Conservation (phyloP, 1,140 invertebrate genomes). For the Andricus grossulariae region DNA sequence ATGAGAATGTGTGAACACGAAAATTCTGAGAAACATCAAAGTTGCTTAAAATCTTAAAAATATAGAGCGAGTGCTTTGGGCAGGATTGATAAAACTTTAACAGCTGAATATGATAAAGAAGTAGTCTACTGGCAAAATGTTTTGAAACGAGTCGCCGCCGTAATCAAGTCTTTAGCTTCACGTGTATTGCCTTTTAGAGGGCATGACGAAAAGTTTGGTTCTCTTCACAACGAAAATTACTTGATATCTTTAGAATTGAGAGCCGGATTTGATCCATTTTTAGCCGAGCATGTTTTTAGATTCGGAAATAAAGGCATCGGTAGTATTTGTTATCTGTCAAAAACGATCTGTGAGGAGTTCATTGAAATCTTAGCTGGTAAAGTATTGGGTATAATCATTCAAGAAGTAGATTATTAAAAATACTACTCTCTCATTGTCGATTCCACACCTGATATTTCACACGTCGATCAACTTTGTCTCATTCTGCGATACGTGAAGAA, state of each 20-base stretch:
- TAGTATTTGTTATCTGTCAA: constrained; percentile 61
- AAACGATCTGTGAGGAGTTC: constrained; percentile 57
- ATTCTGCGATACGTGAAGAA: constrained; percentile 53
- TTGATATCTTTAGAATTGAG: constrained; percentile 60
- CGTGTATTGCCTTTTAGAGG: constrained; percentile 56
- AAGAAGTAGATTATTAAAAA: constrained; percentile 41
- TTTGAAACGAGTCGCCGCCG: constrained; percentile 52
- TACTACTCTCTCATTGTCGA: constrained; percentile 56
- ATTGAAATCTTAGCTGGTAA: constrained; percentile 34
- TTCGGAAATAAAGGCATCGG: constrained; percentile 62
- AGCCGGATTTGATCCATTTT: constrained; percentile 64
- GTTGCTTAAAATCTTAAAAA: constrained; percentile 39
- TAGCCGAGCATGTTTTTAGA: constrained; percentile 58
- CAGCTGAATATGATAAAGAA: constrained; percentile 18
- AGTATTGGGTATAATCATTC: constrained; percentile 22
- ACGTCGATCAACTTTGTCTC: constrained; percentile 64
- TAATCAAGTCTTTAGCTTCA: constrained; percentile 51
- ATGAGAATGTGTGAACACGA: constrained; percentile 52
- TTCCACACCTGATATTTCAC: constrained; percentile 65
- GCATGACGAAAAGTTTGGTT: constrained; percentile 53
- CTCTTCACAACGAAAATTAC: constrained; percentile 56
- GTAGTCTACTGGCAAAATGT: constrained; percentile 52
- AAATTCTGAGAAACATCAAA: constrained; percentile 48
- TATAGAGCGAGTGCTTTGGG: constrained; percentile 34
- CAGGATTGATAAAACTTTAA: constrained; percentile 27